These are phyloP conservation scores for Allolobophora icterica DNA, from an alignment of 2,888 invertebrate species.

Conservation along the genomic window DNA sequence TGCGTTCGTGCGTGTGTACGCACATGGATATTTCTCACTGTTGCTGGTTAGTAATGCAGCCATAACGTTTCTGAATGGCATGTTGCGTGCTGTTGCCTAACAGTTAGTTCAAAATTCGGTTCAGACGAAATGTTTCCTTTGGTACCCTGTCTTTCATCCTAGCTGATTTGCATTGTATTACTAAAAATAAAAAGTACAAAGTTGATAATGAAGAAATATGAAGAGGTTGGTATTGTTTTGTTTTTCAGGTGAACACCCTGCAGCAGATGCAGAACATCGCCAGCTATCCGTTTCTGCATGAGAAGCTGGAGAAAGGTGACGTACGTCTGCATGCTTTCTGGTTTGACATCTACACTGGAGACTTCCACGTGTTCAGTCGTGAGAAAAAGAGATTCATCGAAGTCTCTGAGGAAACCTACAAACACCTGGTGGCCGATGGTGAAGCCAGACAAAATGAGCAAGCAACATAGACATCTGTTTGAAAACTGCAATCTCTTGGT, in stretches of 20 bases:
- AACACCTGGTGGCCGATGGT: slow-evolving; percentile 38
- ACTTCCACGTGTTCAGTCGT: slow-evolving; percentile 91
- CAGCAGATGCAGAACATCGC: slow-evolving; percentile 91
- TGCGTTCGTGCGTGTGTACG: no score
- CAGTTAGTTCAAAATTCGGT: no score
- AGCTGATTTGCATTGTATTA: no score
- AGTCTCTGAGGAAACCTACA: slow-evolving; percentile 39
- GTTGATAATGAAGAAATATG: not conserved
- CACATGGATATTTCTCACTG: no score
- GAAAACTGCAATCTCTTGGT: not conserved
- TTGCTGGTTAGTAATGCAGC: no score
- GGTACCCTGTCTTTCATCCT: no score
- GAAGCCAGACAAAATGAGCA: slow-evolving; percentile 33
- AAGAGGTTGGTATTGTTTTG: not conserved
- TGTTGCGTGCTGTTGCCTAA: no score
- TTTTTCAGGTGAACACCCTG: slow-evolving; percentile 78
- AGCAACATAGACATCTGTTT: not conserved
- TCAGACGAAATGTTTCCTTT: no score
- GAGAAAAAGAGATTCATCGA: slow-evolving; percentile 75
- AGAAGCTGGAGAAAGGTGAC: slow-evolving; percentile 79
- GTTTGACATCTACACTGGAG: slow-evolving; percentile 97
- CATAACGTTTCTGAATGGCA: no score
- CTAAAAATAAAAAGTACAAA: no score
- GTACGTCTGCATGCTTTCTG: slow-evolving; percentile 88
- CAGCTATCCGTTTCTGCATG: slow-evolving; percentile 87